A percentile compares a stretch with the other conserved stretches of the same genome.
Evolutionary conservation across 2,888 invertebrate genomes (phyloP).

Genomic region (Calliopum simillimum): DNA sequence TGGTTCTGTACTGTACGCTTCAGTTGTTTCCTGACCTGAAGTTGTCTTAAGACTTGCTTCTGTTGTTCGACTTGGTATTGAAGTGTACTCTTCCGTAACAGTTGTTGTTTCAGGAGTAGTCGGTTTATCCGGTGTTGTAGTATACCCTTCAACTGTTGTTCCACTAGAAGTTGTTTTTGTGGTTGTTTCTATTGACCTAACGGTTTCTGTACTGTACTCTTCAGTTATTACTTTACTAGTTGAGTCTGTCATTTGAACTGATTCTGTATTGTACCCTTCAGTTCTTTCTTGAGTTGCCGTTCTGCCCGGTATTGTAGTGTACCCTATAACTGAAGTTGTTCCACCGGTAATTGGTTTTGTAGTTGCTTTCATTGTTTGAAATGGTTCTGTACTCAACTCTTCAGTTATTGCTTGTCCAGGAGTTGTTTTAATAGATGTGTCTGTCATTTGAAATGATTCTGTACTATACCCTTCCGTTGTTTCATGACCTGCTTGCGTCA

Average conservation of each 20-base stretch:
- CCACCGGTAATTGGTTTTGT: no score
- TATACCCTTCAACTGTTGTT: no score
- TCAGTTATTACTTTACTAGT: background rate
- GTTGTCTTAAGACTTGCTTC: background rate
- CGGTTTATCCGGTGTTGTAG: no score
- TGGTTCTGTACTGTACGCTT: background rate
- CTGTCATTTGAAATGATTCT: background rate
- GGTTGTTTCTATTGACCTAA: no score
- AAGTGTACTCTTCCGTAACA: no score
- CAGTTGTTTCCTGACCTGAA: background rate
- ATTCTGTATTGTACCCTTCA: background rate
- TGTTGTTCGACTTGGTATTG: background rate
- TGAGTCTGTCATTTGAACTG: no score
- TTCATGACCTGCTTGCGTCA: background rate
- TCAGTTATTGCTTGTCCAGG: background rate
- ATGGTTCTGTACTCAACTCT: background rate
- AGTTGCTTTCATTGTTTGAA: no score
- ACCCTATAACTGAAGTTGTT: no score
- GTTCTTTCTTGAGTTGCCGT: background rate
- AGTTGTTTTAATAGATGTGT: background rate
- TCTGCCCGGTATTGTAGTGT: no score
- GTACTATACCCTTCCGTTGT: slow-evolving; percentile 8
- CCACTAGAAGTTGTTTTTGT: no score
- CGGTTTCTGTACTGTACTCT: background rate
- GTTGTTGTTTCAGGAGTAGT: no score